Evolutionary conservation across 1,140 invertebrate species (phyloP), one percentile per base, ranked within the genome.

Genomic region (Pararge aegeria): DNA sequence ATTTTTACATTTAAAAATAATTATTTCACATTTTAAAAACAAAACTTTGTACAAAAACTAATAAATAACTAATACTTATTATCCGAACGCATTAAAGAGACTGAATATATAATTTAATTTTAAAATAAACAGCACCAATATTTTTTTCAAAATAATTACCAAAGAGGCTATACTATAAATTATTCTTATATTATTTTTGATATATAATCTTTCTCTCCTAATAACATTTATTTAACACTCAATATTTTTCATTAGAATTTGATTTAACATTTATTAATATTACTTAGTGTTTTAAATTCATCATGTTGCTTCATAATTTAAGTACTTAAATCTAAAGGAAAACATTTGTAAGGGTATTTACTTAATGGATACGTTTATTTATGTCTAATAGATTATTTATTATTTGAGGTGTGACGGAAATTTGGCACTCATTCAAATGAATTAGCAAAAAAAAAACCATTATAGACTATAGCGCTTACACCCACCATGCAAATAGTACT

Each of bases 51-150:
- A 42, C 38, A 42, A 18, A 42, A 42, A 15, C 16, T 42, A 42
- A 42, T 18, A 42, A 42, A 15, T 42, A 42, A 18, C 16, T 42
- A 16, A 42, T 15, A 42, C 38, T 34, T 34, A 34, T 16, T 5
- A 42, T 16, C 16, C 13, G 18, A 42, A 42, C 13, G 38, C 13
- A 42, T 42, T 18, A 1, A 42, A 42, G 16, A 24, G 18, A 15
- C 13, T 16, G 5, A 42, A 16, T 5, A 9, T 5, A 42, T 2
- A 16, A 1, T 42, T 42, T 16, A 16, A 2, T 18, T 42, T 42
- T 16, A 42, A 38, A 42, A 15, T 18, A 42, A 42, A 42, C 38
- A 42, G 38, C 38, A 42, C 38, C 38, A 42, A 42, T 42, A 18
- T 42, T 34, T 34, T 10, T n/a, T 10, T 34, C 24, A 24, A 34